Percentiles rank a stretch among this genome's conserved stretches.
Evolutionary conservation across 2,888 invertebrate genomes (phyloP).

Genomic region (Hetaerina titia): DNA sequence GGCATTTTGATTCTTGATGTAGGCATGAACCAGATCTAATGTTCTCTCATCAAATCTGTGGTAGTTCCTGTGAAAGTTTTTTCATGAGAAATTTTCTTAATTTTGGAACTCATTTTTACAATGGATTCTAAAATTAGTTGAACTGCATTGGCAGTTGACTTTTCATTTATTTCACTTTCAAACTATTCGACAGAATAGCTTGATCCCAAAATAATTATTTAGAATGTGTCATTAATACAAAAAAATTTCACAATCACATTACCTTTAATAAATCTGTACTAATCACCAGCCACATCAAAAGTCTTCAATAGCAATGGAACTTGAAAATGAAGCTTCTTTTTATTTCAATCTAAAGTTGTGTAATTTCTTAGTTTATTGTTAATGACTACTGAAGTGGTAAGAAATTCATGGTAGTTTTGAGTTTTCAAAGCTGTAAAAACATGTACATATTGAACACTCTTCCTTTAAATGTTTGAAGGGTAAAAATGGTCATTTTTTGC

Average conservation of each 20-base stretch:
- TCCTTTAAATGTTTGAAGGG: constrained; percentile 27
- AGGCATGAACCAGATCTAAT: no score
- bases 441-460: constrained; percentile 27
- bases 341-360: background rate
- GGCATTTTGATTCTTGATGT: background rate
- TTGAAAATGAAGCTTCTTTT: constrained; percentile 5
- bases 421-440: background rate
- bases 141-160: no score
- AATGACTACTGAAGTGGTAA: constrained; percentile 38
- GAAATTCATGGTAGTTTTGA: background rate
- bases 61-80: no score
- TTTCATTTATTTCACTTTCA: no score
- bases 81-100: no score
- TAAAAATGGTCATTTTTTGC: constrained; percentile 30
- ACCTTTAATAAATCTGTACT: background rate
- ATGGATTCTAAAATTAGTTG: no score
- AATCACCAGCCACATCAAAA: background rate
- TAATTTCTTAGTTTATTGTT: background rate
- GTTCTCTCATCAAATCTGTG: no score
- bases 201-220: no score
- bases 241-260: background rate
- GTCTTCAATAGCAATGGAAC: constrained; percentile 12
- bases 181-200: no score
- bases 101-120: no score
- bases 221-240: no score